Evolutionary conservation across 2,113 vertebrate genomes (phyloP).

Genomic region (Dicrurus megarhynchus): DNA sequence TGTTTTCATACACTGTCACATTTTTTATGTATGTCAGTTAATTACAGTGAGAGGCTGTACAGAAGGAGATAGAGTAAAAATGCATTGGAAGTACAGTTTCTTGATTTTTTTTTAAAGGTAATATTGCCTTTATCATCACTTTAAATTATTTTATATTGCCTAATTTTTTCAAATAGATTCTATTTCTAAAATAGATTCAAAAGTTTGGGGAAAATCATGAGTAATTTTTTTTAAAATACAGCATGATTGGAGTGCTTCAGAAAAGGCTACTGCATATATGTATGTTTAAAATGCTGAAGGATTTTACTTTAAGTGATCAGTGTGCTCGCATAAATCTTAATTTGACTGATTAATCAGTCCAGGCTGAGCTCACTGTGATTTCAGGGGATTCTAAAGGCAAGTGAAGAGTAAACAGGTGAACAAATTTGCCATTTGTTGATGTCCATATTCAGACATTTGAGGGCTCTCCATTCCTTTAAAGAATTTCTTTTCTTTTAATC

Average conservation of each 20-base stretch:
- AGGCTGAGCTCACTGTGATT: background rate
- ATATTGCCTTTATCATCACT: background rate
- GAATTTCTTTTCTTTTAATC: background rate
- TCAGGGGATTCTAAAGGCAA: background rate
- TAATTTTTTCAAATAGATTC: background rate
- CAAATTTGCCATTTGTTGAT: background rate
- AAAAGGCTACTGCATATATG: background rate
- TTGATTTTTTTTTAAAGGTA: background rate
- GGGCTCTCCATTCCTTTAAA: background rate
- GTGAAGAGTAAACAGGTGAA: background rate
- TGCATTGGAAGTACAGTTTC: background rate
- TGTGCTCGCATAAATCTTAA: background rate
- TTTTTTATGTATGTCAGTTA: constrained; percentile 16
- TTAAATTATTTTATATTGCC: background rate
- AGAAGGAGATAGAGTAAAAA: background rate
- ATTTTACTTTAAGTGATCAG: background rate
- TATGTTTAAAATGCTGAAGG: background rate
- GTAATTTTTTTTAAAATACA: background rate
- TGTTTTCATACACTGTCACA: background rate
- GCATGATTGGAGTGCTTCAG: background rate
- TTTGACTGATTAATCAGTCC: background rate
- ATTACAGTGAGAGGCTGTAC: background rate
- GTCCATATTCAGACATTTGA: background rate
- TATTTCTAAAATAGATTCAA: background rate
- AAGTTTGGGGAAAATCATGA: background rate